Percentiles rank a stretch among this genome's conserved stretches.
Conservation (phyloP, 2,113 vertebrate genomes). For the Burhinus oedicnemus region DNA sequence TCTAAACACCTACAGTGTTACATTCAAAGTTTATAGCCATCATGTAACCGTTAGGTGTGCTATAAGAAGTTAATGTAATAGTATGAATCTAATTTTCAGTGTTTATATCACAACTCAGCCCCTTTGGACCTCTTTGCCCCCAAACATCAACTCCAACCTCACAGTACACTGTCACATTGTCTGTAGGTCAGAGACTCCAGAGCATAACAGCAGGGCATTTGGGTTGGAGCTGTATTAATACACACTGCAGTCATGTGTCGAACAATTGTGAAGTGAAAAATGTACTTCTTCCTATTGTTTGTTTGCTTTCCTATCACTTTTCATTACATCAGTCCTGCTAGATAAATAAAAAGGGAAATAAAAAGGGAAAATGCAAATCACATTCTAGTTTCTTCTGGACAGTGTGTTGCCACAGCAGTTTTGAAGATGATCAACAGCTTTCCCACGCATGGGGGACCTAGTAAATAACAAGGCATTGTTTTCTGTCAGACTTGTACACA, state of each 20-base stretch:
- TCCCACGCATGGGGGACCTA: neutral
- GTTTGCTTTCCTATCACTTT: neutral
- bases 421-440: conserved; percentile 9
- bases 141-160: neutral
- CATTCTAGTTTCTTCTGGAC: neutral
- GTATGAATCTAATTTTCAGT: neutral
- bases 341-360: neutral
- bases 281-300: neutral
- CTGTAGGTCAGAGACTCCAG: neutral
- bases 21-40: neutral
- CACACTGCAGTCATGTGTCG: neutral
- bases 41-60: neutral
- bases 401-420: neutral
- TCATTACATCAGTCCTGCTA: neutral
- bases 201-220: neutral
- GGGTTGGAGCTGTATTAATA: neutral
- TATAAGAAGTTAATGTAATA: neutral
- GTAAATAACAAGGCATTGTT: conserved; percentile 28
- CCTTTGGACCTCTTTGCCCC: neutral
- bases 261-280: neutral
- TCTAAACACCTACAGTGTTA: neutral
- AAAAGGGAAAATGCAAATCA: conserved; percentile 7
- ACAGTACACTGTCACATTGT: neutral
- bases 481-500: neutral
- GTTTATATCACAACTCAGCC: neutral